These are phyloP conservation scores for Drosophila santomea DNA, from an alignment of 1,140 invertebrate species.

Conservation along the genomic window DNA sequence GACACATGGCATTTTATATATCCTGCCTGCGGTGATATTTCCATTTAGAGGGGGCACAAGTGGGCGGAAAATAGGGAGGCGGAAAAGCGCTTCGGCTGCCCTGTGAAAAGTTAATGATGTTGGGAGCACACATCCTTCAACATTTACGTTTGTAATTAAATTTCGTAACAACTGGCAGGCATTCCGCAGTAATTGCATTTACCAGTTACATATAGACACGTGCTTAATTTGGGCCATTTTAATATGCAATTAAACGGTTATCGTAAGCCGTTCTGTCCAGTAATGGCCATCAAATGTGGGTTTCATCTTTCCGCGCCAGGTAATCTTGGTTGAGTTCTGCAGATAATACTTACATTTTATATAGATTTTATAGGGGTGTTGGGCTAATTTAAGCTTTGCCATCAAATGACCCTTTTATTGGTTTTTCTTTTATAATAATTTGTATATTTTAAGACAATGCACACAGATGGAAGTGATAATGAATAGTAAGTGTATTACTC, in stretches of 20 bases:
- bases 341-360: neutral
- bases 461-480: neutral
- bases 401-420: neutral
- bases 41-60: neutral
- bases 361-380: neutral
- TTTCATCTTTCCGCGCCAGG: neutral
- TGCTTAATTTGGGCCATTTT: constrained; percentile 36
- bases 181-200: constrained; percentile 26
- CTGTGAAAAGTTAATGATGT: constrained; percentile 64
- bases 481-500: neutral
- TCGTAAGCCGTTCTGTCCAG: constrained; percentile 28
- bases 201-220: constrained; percentile 6
- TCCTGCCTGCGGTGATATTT: constrained; percentile 24
- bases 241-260: constrained; percentile 67
- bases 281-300: constrained; percentile 10
- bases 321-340: neutral
- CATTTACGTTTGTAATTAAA: constrained; percentile 77
- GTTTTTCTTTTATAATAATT: neutral
- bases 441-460: neutral
- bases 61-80: neutral
- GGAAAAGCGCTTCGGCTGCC: neutral
- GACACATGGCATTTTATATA: constrained; percentile 17
- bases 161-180: constrained; percentile 51
- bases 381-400: neutral
- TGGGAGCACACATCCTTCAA: constrained; percentile 42